Evolutionary conservation across 2,797 vertebrate genomes (phyloP).

Genomic region (Crenuchus spilurus): DNA sequence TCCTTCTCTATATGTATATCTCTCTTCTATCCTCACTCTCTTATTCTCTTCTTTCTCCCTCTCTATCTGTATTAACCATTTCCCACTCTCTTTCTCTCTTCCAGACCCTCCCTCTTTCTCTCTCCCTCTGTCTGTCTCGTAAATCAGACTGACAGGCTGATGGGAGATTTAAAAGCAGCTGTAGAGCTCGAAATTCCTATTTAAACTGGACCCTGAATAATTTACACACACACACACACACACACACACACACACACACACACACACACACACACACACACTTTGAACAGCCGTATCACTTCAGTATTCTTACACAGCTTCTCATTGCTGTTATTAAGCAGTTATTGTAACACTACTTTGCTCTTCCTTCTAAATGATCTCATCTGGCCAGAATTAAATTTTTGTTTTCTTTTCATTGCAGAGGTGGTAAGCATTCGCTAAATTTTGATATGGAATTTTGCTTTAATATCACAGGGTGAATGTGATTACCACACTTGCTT

Average conservation of each 20-base stretch:
- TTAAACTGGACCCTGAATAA: slow-evolving; percentile 58
- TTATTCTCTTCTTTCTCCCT: slow-evolving; percentile 2
- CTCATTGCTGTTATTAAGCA: not conserved
- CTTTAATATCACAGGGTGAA: not conserved
- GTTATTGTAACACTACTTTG: not conserved
- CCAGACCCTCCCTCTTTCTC: slow-evolving; percentile 49
- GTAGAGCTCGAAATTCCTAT: slow-evolving; percentile 52
- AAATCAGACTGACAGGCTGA: slow-evolving; percentile 54
- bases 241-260: slow-evolving; percentile 29
- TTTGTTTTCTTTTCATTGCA: not conserved
- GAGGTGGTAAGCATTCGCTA: not conserved
- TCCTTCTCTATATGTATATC: not conserved
- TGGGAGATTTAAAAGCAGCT: slow-evolving; percentile 51
- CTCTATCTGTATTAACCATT: too few species aligned
- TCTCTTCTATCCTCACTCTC: slow-evolving; percentile 19
- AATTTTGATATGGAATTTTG: not conserved
- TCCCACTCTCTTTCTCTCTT: slow-evolving; percentile 62
- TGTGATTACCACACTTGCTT: not conserved
- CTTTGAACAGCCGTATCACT: not conserved
- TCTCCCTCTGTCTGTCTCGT: slow-evolving; percentile 67
- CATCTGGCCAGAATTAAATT: not conserved
- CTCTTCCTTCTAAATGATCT: not conserved
- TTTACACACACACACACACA: slow-evolving; percentile 38
- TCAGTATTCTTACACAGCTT: not conserved
- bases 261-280: not conserved